A percentile compares a stretch with the other conserved stretches of the same genome.
phyloP scores from a whole-genome alignment of 2,797 vertebrate species.

The Semotilus atromaculatus region DNA sequence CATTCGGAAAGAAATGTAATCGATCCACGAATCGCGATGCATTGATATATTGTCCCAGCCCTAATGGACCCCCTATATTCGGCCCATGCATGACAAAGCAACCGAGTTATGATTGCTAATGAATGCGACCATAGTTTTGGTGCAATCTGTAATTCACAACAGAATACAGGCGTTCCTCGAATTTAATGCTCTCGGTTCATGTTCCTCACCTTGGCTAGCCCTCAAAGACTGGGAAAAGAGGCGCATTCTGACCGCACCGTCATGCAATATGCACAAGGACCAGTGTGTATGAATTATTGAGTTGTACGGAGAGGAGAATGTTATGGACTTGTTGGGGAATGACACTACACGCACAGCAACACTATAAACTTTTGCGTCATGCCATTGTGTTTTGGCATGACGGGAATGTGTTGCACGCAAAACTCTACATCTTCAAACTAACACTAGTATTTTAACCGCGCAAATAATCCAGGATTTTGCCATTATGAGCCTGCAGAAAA shows the following conservation, averaged over 20 bases:
- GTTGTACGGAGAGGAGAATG: not conserved
- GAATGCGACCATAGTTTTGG: not conserved
- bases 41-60: no score
- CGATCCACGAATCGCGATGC: no score
- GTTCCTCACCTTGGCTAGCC: not conserved
- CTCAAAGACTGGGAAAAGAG: constrained; percentile 3
- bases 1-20: no score
- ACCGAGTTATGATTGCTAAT: not conserved
- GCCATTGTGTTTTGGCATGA: not conserved
- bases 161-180: not conserved
- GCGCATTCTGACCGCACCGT: constrained; percentile 1
- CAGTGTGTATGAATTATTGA: constrained; percentile 44
- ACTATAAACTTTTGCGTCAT: not conserved
- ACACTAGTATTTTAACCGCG: not conserved
- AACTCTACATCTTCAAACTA: not conserved
- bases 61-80: not conserved
- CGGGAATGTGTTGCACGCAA: not conserved
- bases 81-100: not conserved
- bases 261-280: constrained; percentile 41
- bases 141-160: not conserved
- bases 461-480: not conserved
- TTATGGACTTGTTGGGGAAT: not conserved
- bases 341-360: not conserved
- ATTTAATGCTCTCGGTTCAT: not conserved
- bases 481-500: not conserved